phyloP scores from a whole-genome alignment of 2,797 vertebrate genomes.

The Pelochelys cantorii region DNA sequence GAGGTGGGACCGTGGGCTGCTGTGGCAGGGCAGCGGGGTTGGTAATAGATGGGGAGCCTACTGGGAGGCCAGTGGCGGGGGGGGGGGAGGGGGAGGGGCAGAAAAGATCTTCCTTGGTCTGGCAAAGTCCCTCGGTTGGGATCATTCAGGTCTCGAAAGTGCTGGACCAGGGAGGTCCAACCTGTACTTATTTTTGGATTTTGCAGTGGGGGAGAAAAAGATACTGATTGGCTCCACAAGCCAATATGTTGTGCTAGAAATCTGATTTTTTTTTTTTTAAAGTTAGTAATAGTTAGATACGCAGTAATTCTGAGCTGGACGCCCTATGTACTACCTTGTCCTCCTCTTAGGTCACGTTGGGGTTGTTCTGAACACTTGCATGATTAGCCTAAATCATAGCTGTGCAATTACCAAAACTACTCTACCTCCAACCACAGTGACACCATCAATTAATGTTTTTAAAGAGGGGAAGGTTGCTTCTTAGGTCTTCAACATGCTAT shows the following conservation, averaged over 20 bases:
- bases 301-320: not conserved
- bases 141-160: no score
- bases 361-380: not conserved
- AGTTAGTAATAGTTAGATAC: not conserved
- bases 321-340: not conserved
- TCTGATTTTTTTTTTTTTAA: not conserved
- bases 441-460: not conserved
- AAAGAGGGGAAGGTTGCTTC: not conserved
- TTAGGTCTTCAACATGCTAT: not conserved
- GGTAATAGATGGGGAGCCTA: no score
- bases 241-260: not conserved
- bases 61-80: no score
- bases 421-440: not conserved
- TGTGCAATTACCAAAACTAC: not conserved
- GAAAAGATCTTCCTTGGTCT: no score
- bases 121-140: no score
- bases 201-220: not conserved
- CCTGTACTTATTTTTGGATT: not conserved
- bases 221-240: not conserved
- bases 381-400: not conserved
- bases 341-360: not conserved
- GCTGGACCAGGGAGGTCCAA: no score
- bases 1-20: no score
- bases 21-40: no score
- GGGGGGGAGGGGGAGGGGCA: no score